These are phyloP conservation scores for Jaculus jaculus DNA, from an alignment of 2,113 vertebrate species.

Conservation along the genomic window DNA sequence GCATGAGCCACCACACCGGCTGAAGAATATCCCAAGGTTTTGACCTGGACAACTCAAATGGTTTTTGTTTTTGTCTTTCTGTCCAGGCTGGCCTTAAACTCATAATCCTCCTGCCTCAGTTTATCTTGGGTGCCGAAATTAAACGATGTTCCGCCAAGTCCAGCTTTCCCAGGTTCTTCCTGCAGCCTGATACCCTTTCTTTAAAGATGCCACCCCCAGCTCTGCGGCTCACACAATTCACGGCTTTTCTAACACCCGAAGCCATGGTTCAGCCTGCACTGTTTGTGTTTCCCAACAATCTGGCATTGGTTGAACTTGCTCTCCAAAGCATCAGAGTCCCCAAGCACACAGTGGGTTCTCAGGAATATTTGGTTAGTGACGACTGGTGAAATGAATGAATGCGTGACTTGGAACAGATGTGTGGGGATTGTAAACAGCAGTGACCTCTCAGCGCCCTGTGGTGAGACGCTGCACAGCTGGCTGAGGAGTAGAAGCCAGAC, in stretches of 20 bases:
- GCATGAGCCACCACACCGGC: too few species aligned
- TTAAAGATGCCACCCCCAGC: neutral
- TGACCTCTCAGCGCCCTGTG: slow-evolving; percentile 62
- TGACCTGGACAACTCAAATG: neutral
- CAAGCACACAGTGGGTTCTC: slow-evolving; percentile 51
- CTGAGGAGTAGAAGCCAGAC: neutral
- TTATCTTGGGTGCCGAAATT: neutral
- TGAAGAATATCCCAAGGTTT: neutral
- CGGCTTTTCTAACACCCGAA: neutral
- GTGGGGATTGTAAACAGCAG: slow-evolving; percentile 58
- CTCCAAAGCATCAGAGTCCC: slow-evolving; percentile 9
- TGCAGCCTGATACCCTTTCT: neutral
- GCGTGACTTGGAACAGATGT: slow-evolving; percentile 68
- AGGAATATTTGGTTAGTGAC: slow-evolving; percentile 41
- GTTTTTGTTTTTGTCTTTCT: neutral
- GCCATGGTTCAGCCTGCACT: neutral
- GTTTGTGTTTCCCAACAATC: neutral
- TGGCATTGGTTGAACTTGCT: neutral
- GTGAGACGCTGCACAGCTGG: slow-evolving; percentile 64
- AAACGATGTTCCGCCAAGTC: neutral
- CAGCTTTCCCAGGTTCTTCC: neutral
- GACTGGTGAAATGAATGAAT: slow-evolving; percentile 22
- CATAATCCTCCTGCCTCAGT: neutral
- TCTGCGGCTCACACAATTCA: rapidly evolving
- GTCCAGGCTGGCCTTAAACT: neutral